Conservation (phyloP, 2,113 vertebrate genomes). For the Sterrhoptilus dennistouni region DNA sequence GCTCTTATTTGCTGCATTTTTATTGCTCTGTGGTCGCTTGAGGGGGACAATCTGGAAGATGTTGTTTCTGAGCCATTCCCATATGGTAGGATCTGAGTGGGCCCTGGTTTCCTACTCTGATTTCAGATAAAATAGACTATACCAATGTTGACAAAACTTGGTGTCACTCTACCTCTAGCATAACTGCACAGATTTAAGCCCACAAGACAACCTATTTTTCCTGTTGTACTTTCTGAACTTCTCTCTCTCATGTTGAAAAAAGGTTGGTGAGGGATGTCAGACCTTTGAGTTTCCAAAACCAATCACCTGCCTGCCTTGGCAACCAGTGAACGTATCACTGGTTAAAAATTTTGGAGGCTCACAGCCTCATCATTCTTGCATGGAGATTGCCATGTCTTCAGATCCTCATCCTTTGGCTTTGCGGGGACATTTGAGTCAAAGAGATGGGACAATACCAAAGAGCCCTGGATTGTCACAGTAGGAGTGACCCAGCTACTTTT, state of each 20-base stretch:
- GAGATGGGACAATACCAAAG: background rate
- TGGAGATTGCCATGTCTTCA: background rate
- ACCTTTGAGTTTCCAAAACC: background rate
- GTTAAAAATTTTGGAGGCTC: background rate
- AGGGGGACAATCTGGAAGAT: constrained; percentile 17
- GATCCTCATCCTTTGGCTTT: background rate
- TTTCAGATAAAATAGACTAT: background rate
- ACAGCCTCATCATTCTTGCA: background rate
- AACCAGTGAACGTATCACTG: fast-evolving
- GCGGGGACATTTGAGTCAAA: background rate
- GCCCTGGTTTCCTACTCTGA: background rate
- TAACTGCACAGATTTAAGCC: background rate
- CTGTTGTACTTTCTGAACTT: background rate
- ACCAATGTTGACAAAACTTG: background rate
- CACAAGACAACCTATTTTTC: background rate
- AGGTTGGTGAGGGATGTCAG: background rate
- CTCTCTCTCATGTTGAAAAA: background rate
- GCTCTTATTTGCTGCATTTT: constrained; percentile 18
- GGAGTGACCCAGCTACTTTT: background rate
- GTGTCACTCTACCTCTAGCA: background rate
- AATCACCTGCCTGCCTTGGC: background rate
- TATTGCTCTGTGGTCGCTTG: constrained; percentile 3
- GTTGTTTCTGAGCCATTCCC: background rate
- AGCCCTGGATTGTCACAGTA: background rate
- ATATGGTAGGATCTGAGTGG: background rate